A percentile compares a stretch with the other conserved stretches of the same genome.
Conservation (phyloP, 2,797 vertebrate species). For the Vespertilio murinus region DNA sequence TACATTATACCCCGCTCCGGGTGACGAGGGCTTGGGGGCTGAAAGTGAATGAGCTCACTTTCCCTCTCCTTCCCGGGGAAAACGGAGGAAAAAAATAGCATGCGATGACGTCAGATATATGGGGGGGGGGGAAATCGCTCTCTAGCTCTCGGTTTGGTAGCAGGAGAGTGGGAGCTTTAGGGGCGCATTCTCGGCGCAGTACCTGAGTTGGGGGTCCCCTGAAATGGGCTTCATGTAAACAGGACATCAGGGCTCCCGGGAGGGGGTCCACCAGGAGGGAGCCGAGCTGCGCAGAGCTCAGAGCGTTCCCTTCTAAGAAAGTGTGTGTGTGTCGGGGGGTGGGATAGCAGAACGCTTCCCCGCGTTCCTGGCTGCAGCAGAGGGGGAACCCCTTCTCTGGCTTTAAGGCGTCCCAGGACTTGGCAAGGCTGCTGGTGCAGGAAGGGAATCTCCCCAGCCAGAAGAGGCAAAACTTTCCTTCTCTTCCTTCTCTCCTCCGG, state of each 20-base stretch:
- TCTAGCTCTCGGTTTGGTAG: conserved; percentile 4
- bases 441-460: conserved; percentile 81
- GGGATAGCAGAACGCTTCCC: conserved; percentile 52
- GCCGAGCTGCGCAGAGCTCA: not conserved
- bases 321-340: conserved; percentile 17
- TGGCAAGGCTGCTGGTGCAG: conserved; percentile 76
- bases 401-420: conserved; percentile 79
- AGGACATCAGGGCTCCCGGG: not conserved
- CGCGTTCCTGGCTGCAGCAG: conserved; percentile 52
- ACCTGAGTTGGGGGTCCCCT: not conserved
- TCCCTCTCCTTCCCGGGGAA: conserved; percentile 42
- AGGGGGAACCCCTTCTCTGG: conserved; percentile 82
- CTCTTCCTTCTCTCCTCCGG: conserved; percentile 50
- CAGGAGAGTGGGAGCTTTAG: not conserved
- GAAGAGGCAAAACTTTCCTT: conserved; percentile 78
- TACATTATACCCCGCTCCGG: not conserved
- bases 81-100: conserved; percentile 37
- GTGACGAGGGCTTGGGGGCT: not conserved
- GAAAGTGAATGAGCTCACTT: conserved; percentile 61
- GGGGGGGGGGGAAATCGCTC: conserved; percentile 41
- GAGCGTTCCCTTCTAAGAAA: conserved; percentile 57
- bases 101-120: conserved; percentile 66
- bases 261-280: not conserved
- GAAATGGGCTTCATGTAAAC: not conserved
- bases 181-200: not conserved